A percentile compares a stretch with the other conserved stretches of the same genome.
phyloP scores from a whole-genome alignment of 2,888 invertebrate species.

The Camptogramma bilineatum region DNA sequence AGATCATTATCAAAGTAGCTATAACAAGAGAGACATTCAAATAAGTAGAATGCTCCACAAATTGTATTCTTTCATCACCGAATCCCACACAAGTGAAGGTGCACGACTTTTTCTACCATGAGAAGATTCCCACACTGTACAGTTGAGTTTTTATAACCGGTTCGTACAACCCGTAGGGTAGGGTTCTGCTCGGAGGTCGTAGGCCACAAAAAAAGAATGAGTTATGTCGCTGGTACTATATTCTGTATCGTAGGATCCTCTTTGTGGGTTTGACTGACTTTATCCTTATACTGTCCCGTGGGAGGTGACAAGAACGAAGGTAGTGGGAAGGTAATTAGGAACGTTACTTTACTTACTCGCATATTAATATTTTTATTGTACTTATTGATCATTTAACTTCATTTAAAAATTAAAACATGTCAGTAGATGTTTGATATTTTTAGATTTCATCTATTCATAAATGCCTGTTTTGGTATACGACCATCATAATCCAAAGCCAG shows the following conservation, averaged over 20 bases:
- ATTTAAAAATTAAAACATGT: neutral
- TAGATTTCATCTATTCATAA: neutral
- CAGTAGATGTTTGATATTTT: neutral
- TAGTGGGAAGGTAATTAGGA: neutral
- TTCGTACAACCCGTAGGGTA: constrained; percentile 31
- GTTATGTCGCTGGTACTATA: constrained; percentile 7
- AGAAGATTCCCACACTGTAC: constrained; percentile 72
- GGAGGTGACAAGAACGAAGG: constrained; percentile 16
- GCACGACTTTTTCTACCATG: constrained; percentile 55
- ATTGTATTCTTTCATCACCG: constrained; percentile 5
- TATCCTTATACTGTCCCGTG: constrained; percentile 5
- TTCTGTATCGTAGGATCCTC: constrained; percentile 31
- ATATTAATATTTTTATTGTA: neutral
- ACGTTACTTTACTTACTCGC: neutral
- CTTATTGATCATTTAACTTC: neutral
- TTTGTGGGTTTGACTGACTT: constrained; percentile 29
- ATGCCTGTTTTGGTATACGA: neutral
- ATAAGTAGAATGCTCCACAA: constrained; percentile 1
- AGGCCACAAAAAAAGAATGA: constrained; percentile 36
- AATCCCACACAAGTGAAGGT: constrained; percentile 36
- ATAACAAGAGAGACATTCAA: neutral
- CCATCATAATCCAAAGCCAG: neutral
- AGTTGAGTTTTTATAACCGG: constrained; percentile 55
- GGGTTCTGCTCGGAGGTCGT: constrained; percentile 35
- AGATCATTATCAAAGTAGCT: neutral